Conservation (phyloP, 2,888 invertebrate species). For the Dasysyrphus tricinctus region DNA sequence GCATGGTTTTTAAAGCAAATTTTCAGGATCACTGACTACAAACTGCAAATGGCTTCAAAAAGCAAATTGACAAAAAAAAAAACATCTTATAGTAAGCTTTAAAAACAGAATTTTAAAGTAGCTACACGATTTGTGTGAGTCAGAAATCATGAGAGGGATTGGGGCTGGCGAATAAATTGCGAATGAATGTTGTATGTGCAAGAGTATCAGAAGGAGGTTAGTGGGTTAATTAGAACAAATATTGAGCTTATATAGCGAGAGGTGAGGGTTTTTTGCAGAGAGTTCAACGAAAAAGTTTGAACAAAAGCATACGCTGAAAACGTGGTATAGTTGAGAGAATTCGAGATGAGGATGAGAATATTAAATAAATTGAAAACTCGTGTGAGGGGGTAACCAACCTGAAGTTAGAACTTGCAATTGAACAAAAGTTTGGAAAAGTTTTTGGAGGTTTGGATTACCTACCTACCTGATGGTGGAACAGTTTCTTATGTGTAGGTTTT, state of each 20-base stretch:
- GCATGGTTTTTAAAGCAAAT: constrained; percentile 7
- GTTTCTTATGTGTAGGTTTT: not conserved
- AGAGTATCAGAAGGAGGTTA: constrained; percentile 25
- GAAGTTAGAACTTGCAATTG: not conserved
- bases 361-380: constrained; percentile 6
- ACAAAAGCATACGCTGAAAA: constrained; percentile 9
- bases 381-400: constrained; percentile 8
- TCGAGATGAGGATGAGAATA: constrained; percentile 15
- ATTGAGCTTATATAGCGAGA: constrained; percentile 6
- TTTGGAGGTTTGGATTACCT: not conserved
- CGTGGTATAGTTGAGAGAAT: constrained; percentile 2
- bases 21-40: constrained; percentile 49
- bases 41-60: constrained; percentile 25
- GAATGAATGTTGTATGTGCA: not conserved
- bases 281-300: constrained; percentile 7
- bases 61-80: not conserved
- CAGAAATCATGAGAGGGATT: not conserved
- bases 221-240: constrained; percentile 37
- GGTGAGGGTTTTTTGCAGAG: constrained; percentile 4
- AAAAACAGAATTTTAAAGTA: not conserved
- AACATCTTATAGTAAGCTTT: not conserved
- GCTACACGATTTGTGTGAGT: not conserved
- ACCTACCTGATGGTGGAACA: no score
- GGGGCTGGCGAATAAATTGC: not conserved
- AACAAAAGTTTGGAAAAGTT: constrained; percentile 11